These are phyloP conservation scores for Yponomeuta plumbellus DNA, from an alignment of 2,888 invertebrate genomes.

Conservation along the genomic window DNA sequence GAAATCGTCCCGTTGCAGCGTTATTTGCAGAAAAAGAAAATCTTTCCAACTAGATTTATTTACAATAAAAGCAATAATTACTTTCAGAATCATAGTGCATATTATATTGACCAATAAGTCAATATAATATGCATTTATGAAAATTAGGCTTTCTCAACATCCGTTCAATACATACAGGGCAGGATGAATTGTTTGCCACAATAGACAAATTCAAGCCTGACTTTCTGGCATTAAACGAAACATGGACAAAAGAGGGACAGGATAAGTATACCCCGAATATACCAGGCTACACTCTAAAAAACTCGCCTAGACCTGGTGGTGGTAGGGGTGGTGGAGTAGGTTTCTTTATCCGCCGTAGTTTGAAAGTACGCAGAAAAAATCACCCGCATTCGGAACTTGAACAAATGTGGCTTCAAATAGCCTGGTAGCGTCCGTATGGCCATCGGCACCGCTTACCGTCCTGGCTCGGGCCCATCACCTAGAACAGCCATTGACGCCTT, in stretches of 20 bases:
- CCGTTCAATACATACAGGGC: slow-evolving; percentile 8
- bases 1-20: too few relatives aligned
- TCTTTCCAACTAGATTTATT: too few relatives aligned
- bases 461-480: neutral
- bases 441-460: slow-evolving; percentile 12
- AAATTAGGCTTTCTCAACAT: neutral
- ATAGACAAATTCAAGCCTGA: slow-evolving; percentile 5
- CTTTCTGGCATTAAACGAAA: slow-evolving; percentile 11
- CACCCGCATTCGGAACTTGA: slow-evolving; percentile 1
- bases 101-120: too few relatives aligned
- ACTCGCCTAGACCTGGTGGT: neutral
- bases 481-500: slow-evolving; percentile 1
- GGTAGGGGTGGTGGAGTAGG: slow-evolving; percentile 6
- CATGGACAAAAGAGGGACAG: slow-evolving; percentile 16
- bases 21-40: too few relatives aligned
- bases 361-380: neutral
- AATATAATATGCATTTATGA: too few relatives aligned
- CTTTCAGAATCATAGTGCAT: too few relatives aligned
- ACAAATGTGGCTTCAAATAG: slow-evolving; percentile 1
- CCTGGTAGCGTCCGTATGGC: neutral
- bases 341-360: neutral
- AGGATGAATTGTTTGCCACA: neutral
- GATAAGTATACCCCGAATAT: slow-evolving; percentile 3
- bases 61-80: too few relatives aligned
- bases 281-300: slow-evolving; percentile 1